Evolutionary conservation across 1,140 invertebrate species (phyloP), one percentile per base, ranked within the genome.

Genomic region (Meteorus sp.): DNA sequence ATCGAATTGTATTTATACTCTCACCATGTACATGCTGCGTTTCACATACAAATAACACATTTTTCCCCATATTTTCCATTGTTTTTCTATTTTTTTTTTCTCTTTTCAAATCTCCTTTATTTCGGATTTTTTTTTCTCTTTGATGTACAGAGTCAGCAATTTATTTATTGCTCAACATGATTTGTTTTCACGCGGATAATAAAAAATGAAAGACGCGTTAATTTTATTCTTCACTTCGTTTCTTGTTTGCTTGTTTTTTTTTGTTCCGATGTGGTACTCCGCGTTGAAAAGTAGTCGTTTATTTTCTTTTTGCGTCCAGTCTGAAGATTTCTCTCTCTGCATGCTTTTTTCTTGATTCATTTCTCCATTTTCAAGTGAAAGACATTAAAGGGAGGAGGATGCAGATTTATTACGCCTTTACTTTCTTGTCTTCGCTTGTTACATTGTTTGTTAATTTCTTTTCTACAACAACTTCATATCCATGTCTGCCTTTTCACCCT

Each of bases 101-200:
- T 35, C 13, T 1, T 29, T 48, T 9, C 37, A 23, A 17, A 19
- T 50, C 25, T 27, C n/a, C 7, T 4, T 55, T 41, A 15, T 15
- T 48, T 53, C 20, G 9, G 13, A 20, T 23, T 8, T 6, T 50
- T 33, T 31, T 39, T 39, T 39, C 15, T n/a, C 15, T 7, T 39
- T 56, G 54, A 45, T 56, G 31, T 57, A 57, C 55, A 57, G 44
- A 43, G 25, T 39, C 13, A 31, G 37, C 33, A 53, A 39, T 39
- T 53, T 53, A 53, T 52, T 53, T 37, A 57, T 50, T 50, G 19
- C 45, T 53, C 51, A 39, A 50, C 55, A 37, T 57, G 55, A 57
- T 57, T 57, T 57, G 44, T 57, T 57, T 20, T 57, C 50, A 57
- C 55, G 55, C 44, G 39, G 55, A 15, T 41, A 31, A n/a, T 23